These are phyloP conservation scores for Drosophila obscura DNA, from an alignment of 1,140 invertebrate species.

Conservation along the genomic window DNA sequence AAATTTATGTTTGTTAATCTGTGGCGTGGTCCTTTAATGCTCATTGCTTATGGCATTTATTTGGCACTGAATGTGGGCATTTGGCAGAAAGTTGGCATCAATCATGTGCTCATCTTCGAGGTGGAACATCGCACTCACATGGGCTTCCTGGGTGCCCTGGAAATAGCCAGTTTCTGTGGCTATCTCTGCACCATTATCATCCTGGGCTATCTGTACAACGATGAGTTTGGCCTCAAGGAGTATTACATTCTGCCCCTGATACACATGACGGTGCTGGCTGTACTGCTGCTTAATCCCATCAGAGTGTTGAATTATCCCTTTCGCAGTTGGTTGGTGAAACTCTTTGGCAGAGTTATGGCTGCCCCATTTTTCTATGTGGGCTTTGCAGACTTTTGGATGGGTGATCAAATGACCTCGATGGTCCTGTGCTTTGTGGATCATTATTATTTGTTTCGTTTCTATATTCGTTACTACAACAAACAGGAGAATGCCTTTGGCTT, in stretches of 20 bases:
- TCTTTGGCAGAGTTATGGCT: constrained; percentile 86
- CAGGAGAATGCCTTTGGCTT: constrained; percentile 20
- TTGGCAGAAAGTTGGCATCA: constrained; percentile 90
- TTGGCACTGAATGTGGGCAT: constrained; percentile 89
- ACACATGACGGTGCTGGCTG: constrained; percentile 85
- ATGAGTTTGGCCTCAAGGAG: constrained; percentile 84
- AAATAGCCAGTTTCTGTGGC: constrained; percentile 87
- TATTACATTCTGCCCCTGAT: constrained; percentile 86
- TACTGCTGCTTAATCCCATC: constrained; percentile 88
- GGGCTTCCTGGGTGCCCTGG: constrained; percentile 87
- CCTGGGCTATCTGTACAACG: constrained; percentile 84
- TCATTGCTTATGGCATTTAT: constrained; percentile 87
- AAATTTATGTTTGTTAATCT: constrained; percentile 72
- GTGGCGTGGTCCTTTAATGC: constrained; percentile 87
- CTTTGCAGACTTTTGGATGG: constrained; percentile 97
- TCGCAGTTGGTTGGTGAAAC: constrained; percentile 73
- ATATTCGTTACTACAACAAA: constrained; percentile 36
- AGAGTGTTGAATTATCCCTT: constrained; percentile 85
- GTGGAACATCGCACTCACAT: constrained; percentile 89
- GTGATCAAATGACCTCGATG: constrained; percentile 95
- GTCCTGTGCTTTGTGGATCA: constrained; percentile 91
- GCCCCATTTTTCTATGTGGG: constrained; percentile 93
- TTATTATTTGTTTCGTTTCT: constrained; percentile 84
- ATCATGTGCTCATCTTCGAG: constrained; percentile 92
- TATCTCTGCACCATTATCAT: constrained; percentile 87